Evolutionary conservation across 2,797 vertebrate genomes (phyloP), one percentile per base, ranked within the genome.

Genomic region (Meriones psammophilus): DNA sequence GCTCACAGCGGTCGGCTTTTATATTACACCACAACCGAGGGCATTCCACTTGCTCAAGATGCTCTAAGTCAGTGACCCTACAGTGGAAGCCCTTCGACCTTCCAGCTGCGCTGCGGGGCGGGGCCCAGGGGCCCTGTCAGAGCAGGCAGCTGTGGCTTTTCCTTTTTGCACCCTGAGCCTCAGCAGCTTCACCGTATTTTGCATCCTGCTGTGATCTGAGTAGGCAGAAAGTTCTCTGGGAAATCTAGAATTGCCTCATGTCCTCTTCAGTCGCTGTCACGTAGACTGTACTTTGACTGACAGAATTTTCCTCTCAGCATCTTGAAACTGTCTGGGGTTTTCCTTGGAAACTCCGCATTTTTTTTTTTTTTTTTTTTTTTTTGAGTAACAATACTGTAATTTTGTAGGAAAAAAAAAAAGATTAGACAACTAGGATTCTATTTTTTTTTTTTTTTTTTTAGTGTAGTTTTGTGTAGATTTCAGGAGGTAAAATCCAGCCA

Each of bases 21-120:
- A 93, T 93, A 73, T 20, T 42, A 20, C 20, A 88, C 77, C 46
- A n/a, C 80, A n/a, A 94, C 96, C 73, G 94, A 96, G 93, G 15
- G n/a, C n/a, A 66, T 5, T 88, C 92, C 87, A 80, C 96, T 91
- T 28, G 68, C 85, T 36, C 56, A 83, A 17, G 73, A 54, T 83
- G 54, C 80, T 88, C 95, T 69, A 2, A n/a, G 77, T 64, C n/a
- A 76, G 87, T 9, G 85, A 24, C 6, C 18, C 76, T 22, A n/a
- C 64, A 54, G 79, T 54, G 60, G 92, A 90, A 69, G 68, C 28
- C 46, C 85, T 92, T 83, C 62, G 22, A 81, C 56, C 71, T 46
- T 14, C 3, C 12, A 46, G 66, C 54, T 85, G 56, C 46, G 46
- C 50, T 78, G 36, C 5, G 42, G 56, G 80, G 22, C 12, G 10